A percentile compares a stretch with the other conserved stretches of the same genome.
These are phyloP conservation scores for Luperina nickerlii DNA, from an alignment of 2,888 invertebrate species.

Conservation along the genomic window DNA sequence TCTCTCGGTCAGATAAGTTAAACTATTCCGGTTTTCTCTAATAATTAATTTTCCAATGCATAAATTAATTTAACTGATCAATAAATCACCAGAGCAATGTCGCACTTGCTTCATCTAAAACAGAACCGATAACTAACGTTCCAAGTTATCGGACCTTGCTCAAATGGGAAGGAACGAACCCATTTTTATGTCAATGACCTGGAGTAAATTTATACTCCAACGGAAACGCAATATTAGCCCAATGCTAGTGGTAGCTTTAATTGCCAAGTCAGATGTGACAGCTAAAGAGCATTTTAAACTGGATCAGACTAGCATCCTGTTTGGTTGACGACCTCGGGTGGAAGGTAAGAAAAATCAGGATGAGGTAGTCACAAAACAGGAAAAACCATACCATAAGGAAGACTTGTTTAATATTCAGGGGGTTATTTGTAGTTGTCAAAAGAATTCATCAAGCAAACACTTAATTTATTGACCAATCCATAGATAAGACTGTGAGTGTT, in stretches of 20 bases:
- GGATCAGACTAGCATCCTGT: slow-evolving; percentile 2
- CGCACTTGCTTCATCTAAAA: slow-evolving; percentile 22
- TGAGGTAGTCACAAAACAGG: slow-evolving; percentile 1
- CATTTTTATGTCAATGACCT: slow-evolving; percentile 62
- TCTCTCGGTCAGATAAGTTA: neutral
- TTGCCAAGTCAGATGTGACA: slow-evolving; percentile 37
- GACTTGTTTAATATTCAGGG: neutral
- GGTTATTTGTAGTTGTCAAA: neutral
- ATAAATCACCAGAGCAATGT: slow-evolving; percentile 26
- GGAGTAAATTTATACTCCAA: slow-evolving; percentile 32
- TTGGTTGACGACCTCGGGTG: slow-evolving; percentile 36
- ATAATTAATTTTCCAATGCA: slow-evolving; percentile 1
- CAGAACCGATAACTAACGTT: slow-evolving; percentile 25
- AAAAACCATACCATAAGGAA: slow-evolving; percentile 7
- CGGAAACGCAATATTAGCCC: slow-evolving; percentile 32
- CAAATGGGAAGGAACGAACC: slow-evolving; percentile 52
- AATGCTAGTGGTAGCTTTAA: slow-evolving; percentile 42
- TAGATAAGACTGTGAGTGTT: neutral
- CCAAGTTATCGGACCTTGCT: slow-evolving; percentile 29
- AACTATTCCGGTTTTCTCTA: neutral
- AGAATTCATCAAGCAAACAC: neutral
- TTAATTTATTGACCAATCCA: neutral
- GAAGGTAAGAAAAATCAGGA: slow-evolving; percentile 4
- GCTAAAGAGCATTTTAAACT: slow-evolving; percentile 11
- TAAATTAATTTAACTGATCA: slow-evolving; percentile 3